Evolutionary conservation across 2,888 invertebrate genomes (phyloP).

Genomic region (Drosophila stalkeri): DNA sequence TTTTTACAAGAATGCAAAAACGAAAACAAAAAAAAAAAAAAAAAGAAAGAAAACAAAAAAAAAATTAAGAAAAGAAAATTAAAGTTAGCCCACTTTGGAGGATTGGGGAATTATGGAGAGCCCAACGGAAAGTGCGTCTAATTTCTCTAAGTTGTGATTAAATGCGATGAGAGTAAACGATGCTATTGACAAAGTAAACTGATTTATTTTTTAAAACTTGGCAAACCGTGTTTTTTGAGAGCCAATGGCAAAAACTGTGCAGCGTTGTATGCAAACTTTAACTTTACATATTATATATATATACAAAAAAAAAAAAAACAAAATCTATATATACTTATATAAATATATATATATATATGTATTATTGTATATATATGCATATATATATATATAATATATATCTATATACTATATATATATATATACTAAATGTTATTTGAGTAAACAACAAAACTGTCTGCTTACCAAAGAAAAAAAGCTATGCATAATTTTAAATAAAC

Average conservation of each 20-base stretch:
- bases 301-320: slow-evolving; percentile 9
- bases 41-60: slow-evolving; percentile 15
- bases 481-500: slow-evolving; percentile 53
- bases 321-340: slow-evolving; percentile 47
- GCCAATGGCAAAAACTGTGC: slow-evolving; percentile 70
- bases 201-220: slow-evolving; percentile 77
- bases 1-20: slow-evolving; percentile 66
- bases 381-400: not conserved
- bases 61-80: slow-evolving; percentile 20
- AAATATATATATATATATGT: not conserved
- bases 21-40: slow-evolving; percentile 25
- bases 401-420: slow-evolving; percentile 46
- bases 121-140: slow-evolving; percentile 60
- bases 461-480: slow-evolving; percentile 57
- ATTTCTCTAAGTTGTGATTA: slow-evolving; percentile 78
- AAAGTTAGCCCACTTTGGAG: slow-evolving; percentile 59
- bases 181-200: slow-evolving; percentile 71
- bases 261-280: slow-evolving; percentile 61
- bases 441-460: slow-evolving; percentile 65
- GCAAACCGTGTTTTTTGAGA: slow-evolving; percentile 65
- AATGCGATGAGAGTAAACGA: slow-evolving; percentile 57
- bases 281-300: slow-evolving; percentile 62
- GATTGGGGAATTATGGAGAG: slow-evolving; percentile 35
- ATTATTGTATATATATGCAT: slow-evolving; percentile 33
- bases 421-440: slow-evolving; percentile 75